These are phyloP conservation scores for Misgurnus mizolepis DNA, from an alignment of 2,113 vertebrate species.

Conservation along the genomic window DNA sequence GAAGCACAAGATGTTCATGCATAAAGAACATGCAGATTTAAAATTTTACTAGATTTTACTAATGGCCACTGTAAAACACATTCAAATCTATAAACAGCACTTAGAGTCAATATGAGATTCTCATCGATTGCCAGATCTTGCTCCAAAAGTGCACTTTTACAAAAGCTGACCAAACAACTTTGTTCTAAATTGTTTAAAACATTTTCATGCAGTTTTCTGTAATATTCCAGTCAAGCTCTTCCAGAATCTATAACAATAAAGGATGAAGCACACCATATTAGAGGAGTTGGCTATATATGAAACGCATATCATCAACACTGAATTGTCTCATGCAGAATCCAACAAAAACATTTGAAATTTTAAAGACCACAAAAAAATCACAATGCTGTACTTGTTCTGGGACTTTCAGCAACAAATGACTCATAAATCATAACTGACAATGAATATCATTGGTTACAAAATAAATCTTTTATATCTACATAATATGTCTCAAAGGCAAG, in stretches of 20 bases:
- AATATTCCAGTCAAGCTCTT: too few species aligned
- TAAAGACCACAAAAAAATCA: not conserved
- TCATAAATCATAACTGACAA: not conserved
- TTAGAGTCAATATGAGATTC: conserved; percentile 16
- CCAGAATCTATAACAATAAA: not conserved
- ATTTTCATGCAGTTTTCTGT: conserved; percentile 9
- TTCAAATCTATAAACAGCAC: conserved; percentile 46
- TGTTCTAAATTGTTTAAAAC: not conserved
- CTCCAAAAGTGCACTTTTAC: conserved; percentile 23
- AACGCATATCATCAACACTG: too few species aligned
- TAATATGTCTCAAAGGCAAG: not conserved
- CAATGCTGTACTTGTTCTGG: not conserved
- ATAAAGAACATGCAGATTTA: conserved; percentile 31
- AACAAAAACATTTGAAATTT: not conserved
- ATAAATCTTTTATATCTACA: conserved; percentile 10
- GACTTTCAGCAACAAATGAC: conserved; percentile 6
- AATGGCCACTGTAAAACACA: conserved; percentile 35
- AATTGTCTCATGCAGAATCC: not conserved
- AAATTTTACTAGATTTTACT: conserved; percentile 18
- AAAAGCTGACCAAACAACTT: not conserved
- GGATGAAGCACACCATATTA: not conserved
- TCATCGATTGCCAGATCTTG: conserved; percentile 20
- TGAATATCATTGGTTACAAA: not conserved
- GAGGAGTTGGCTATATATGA: not conserved
- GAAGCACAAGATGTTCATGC: conserved; percentile 26